Conservation (phyloP, 2,797 vertebrate species). For the Ctenopoma multispine region DNA sequence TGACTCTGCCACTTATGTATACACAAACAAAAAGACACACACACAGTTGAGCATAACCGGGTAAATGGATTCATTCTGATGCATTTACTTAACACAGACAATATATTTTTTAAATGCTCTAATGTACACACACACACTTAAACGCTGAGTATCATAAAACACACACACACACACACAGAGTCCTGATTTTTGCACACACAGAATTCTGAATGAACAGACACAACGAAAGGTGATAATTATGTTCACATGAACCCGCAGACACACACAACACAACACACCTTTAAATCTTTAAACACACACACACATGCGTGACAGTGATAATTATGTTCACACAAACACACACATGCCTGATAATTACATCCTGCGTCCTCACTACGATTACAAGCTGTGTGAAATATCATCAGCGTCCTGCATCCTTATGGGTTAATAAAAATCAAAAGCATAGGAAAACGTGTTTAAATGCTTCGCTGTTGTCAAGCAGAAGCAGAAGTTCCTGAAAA, state of each 20-base stretch:
- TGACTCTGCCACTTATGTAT: conserved; percentile 73
- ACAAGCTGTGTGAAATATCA: conserved; percentile 15
- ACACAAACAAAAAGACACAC: conserved; percentile 4
- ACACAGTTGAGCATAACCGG: conserved; percentile 4
- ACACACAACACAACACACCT: not conserved
- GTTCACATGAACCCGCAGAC: not conserved
- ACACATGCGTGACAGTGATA: conserved; percentile 10
- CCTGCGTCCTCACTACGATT: conserved; percentile 22
- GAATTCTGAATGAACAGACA: not conserved
- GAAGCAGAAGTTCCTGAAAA: not conserved
- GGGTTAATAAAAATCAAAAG: not conserved
- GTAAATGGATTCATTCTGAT: conserved; percentile 16
- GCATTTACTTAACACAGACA: not conserved
- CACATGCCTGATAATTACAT: conserved; percentile 29
- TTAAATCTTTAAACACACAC: not conserved
- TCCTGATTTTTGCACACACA: not conserved
- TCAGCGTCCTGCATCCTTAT: not conserved
- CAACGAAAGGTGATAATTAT: not conserved
- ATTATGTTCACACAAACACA: conserved; percentile 10
- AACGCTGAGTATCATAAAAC: too few relatives aligned
- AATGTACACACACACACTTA: too few relatives aligned
- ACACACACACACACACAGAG: not conserved
- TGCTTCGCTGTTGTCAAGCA: too few relatives aligned
- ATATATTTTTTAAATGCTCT: too few relatives aligned
- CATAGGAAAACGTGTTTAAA: not conserved